These are phyloP conservation scores for Gavialis gangeticus DNA, from an alignment of 2,113 vertebrate genomes.

Conservation along the genomic window DNA sequence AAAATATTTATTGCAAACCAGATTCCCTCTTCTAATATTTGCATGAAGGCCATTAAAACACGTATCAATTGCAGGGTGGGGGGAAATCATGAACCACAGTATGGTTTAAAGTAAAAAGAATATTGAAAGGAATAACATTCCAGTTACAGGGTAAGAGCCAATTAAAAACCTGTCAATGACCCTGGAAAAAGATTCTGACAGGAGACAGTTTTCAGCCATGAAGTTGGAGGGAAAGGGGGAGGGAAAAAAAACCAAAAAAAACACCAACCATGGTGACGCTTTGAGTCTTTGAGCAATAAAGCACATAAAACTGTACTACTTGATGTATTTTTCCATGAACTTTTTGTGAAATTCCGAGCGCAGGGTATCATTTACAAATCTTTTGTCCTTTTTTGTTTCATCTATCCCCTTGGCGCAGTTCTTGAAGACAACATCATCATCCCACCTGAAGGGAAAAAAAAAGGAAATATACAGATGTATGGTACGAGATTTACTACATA, in stretches of 20 bases:
- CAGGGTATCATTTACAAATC: constrained; percentile 96
- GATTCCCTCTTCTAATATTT: constrained; percentile 23
- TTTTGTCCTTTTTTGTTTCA: constrained; percentile 94
- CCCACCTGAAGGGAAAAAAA: constrained; percentile 87
- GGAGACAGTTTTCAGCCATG: not conserved
- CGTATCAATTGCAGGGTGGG: not conserved
- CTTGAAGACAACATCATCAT: constrained; percentile 99
- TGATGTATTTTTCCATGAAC: constrained; percentile 99
- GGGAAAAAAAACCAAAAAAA: not conserved
- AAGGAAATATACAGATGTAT: not conserved
- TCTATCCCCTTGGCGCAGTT: constrained; percentile 98
- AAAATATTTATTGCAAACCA: constrained; percentile 62
- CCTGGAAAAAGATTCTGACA: constrained; percentile 17
- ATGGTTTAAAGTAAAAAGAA: constrained; percentile 28
- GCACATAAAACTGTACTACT: constrained; percentile 84
- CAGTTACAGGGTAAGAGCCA: not conserved
- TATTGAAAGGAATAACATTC: constrained; percentile 33
- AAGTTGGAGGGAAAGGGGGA: not conserved
- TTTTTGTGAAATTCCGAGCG: constrained; percentile 92
- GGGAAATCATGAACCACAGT: constrained; percentile 32
- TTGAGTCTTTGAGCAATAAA: constrained; percentile 42
- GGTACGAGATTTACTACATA: not conserved
- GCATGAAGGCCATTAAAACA: not conserved
- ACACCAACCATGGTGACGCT: not conserved
- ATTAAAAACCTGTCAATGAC: constrained; percentile 7